Evolutionary conservation across 2,888 invertebrate genomes (phyloP).

Genomic region (Saturnia japonica): DNA sequence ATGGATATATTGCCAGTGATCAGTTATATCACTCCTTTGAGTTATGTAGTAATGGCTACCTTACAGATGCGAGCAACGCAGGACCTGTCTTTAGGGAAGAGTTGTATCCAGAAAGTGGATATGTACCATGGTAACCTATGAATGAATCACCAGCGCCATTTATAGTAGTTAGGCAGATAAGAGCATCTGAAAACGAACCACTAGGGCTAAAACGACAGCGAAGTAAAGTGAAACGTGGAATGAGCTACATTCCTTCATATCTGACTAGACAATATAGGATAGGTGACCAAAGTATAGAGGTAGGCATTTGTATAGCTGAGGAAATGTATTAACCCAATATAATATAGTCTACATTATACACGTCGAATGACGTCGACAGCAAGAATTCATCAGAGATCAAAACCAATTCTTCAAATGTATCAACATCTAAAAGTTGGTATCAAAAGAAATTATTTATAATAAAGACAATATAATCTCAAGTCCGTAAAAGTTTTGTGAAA

Average conservation of each 20-base stretch:
- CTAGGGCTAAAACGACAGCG: too few species aligned
- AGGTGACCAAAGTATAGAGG: not conserved
- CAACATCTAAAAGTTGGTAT: not conserved
- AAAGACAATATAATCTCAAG: slow-evolving; percentile 9
- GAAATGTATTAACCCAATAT: not conserved
- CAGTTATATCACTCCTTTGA: too few species aligned
- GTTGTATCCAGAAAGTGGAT: too few species aligned
- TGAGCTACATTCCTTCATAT: not conserved
- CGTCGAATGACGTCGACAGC: not conserved
- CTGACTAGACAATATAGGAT: not conserved
- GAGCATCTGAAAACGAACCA: not conserved
- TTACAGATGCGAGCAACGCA: too few species aligned
- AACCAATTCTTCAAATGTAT: not conserved
- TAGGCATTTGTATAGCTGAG: not conserved
- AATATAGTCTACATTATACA: not conserved
- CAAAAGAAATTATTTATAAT: slow-evolving; percentile 5
- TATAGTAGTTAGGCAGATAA: not conserved
- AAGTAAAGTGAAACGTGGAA: not conserved
- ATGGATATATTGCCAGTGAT: too few species aligned
- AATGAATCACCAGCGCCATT: not conserved
- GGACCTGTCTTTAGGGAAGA: too few species aligned
- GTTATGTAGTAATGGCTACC: too few species aligned
- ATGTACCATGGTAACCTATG: not conserved
- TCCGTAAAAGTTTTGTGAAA: slow-evolving; percentile 8
- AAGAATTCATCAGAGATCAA: not conserved